Percentiles rank a stretch among this genome's conserved stretches.
Conservation (phyloP, 2,797 vertebrate species). For the Crenuchus spilurus region DNA sequence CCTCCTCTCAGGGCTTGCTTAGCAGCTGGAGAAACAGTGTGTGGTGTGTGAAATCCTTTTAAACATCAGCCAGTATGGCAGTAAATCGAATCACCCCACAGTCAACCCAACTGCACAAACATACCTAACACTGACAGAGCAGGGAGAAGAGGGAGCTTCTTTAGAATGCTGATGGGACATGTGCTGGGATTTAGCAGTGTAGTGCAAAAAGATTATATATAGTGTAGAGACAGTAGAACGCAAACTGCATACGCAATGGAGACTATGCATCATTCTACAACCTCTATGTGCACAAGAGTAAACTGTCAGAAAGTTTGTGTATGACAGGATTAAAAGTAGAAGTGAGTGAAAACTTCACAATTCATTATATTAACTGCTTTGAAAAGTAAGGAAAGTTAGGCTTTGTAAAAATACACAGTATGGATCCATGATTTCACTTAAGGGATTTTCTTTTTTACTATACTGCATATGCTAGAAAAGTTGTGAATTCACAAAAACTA, state of each 20-base stretch:
- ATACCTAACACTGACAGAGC: constrained; percentile 5
- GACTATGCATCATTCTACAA: too few species aligned
- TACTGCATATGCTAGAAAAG: too few species aligned
- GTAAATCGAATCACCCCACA: constrained; percentile 28
- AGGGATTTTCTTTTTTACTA: too few species aligned
- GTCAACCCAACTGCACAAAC: constrained; percentile 4
- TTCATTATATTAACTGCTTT: too few species aligned
- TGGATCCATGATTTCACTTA: too few species aligned
- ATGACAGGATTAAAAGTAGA: background rate
- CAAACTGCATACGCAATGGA: background rate
- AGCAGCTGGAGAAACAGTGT: constrained; percentile 27
- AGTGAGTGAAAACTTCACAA: too few species aligned
- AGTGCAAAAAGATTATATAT: background rate
- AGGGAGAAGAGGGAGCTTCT: background rate
- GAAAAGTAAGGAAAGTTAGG: too few species aligned
- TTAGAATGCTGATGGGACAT: background rate
- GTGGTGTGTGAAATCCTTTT: constrained; percentile 23
- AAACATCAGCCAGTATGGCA: constrained; percentile 14
- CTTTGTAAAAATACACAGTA: too few species aligned
- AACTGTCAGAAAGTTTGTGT: background rate
- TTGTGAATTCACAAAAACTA: too few species aligned
- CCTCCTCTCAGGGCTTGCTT: background rate
- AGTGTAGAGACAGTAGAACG: background rate
- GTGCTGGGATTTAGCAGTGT: background rate
- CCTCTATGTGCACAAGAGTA: too few species aligned